Evolutionary conservation across 2,113 vertebrate genomes (phyloP).

Genomic region (Pimephales promelas): DNA sequence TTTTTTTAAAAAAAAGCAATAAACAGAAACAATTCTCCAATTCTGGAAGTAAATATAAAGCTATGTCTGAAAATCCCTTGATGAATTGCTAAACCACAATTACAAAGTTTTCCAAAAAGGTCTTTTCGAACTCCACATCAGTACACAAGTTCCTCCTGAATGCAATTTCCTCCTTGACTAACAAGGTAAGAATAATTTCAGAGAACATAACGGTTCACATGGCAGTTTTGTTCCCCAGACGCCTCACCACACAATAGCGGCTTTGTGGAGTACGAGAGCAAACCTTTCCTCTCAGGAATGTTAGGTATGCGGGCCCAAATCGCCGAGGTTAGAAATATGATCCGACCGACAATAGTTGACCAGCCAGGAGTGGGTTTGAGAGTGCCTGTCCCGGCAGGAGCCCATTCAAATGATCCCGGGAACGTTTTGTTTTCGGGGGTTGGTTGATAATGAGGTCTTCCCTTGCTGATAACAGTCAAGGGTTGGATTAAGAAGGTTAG

Average conservation of each 20-base stretch:
- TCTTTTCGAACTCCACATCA: background rate
- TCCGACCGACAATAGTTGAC: slow-evolving; percentile 63
- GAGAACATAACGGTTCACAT: slow-evolving; percentile 51
- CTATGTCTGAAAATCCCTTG: background rate
- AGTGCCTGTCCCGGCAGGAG: slow-evolving; percentile 16
- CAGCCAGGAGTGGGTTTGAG: background rate
- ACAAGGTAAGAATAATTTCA: slow-evolving; percentile 51
- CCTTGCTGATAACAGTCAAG: slow-evolving; percentile 16
- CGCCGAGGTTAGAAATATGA: slow-evolving; percentile 70
- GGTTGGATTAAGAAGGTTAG: slow-evolving; percentile 11
- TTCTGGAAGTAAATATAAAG: background rate
- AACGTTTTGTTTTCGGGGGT: slow-evolving; percentile 30
- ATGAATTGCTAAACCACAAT: background rate
- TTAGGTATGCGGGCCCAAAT: slow-evolving; percentile 73
- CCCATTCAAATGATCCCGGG: background rate
- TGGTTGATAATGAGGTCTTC: slow-evolving; percentile 26
- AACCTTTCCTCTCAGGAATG: slow-evolving; percentile 77
- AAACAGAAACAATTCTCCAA: background rate
- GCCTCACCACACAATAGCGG: slow-evolving; percentile 65
- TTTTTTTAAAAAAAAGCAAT: too few species aligned
- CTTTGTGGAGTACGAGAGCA: slow-evolving; percentile 71
- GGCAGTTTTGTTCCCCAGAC: slow-evolving; percentile 1
- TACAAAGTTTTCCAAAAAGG: background rate
- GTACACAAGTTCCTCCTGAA: background rate
- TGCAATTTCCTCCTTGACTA: slow-evolving; percentile 49